A percentile compares a stretch with the other conserved stretches of the same genome.
Evolutionary conservation across 2,797 vertebrate genomes (phyloP).

Genomic region (Xiphorhynchus erythropygius): DNA sequence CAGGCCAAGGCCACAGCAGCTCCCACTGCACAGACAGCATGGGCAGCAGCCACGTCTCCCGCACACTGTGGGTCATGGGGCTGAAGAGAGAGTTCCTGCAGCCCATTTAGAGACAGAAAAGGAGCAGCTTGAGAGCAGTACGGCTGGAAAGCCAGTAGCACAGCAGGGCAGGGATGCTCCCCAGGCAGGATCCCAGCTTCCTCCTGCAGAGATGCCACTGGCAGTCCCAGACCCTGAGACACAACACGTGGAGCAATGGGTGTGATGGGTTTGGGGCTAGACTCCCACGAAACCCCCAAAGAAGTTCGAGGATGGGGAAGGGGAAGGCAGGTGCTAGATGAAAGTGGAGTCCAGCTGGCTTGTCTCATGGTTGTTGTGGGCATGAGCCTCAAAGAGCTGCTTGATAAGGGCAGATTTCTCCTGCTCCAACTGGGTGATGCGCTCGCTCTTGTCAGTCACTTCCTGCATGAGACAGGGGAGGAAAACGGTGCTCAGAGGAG

Average conservation of each 20-base stretch:
- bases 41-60: background rate
- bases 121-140: background rate
- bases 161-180: background rate
- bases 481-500: background rate
- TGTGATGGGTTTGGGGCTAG: background rate
- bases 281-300: rapidly evolving
- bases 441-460: constrained; percentile 90
- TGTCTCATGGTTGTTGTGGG: constrained; percentile 79
- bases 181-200: background rate
- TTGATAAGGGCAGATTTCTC: constrained; percentile 95
- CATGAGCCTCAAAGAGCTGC: constrained; percentile 92
- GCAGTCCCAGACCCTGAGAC: background rate
- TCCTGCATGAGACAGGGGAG: constrained; percentile 75
- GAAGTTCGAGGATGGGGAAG: background rate
- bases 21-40: background rate
- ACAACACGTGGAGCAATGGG: background rate
- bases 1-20: background rate
- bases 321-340: constrained; percentile 76
- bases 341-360: constrained; percentile 94
- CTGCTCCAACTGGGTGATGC: constrained; percentile 93
- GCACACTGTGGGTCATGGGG: rapidly evolving
- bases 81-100: background rate
- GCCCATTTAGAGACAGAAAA: background rate
- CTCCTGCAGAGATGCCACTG: background rate
- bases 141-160: background rate